Base-by-base conservation (phyloP, 1,140 invertebrate genomes). In the Cecropterus lyciades region DNA sequence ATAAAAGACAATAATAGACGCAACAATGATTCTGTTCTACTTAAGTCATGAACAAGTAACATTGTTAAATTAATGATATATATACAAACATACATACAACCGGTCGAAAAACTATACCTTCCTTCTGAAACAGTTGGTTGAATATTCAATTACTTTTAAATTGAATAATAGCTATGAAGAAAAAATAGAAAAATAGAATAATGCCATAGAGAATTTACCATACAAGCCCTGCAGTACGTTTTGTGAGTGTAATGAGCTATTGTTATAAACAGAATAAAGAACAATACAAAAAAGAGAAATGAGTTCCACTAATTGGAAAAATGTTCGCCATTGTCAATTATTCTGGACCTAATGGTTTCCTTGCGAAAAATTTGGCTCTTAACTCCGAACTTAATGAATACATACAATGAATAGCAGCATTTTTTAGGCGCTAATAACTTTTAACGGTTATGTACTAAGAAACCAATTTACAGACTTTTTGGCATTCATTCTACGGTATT, bases 221-320 rank as follows among this genome's bases (percentile, higher is more conserved):
- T 37, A 37, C 33, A 37, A 37, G 4, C 11, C 33, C 1, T 37
- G 11, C 11, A 37, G n/a, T 37, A 37, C 33, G 7, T 37, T 9
- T 4, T 33, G 11, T 40, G 10, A n/a, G n/a, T 14, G 40, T 43
- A 14, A 43, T 14, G 37, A 40, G 40, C 13, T 43, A 43, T 43
- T 43, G 40, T 43, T 43, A 43, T 43, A 43, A 14, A 43, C 40
- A 43, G n/a, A 43, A 40, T 40, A 14, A 40, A 14, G 40, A 14
- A 43, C 40, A 43, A 43, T 43, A 40, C 37, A 43, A 43, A 14
- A 43, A 43, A 14, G 13, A 43, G 13, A 7, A 43, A 43, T 43
- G 40, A 43, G 13, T 43, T 43, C 40, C 40, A 43, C 40, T 43
- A 43, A 43, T 43, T 43, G 40, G 40, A 14, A 43, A 43, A 43